Evolutionary conservation across 2,797 vertebrate genomes (phyloP), one percentile per base, ranked within the genome.

Genomic region (Neoniphon sammara): DNA sequence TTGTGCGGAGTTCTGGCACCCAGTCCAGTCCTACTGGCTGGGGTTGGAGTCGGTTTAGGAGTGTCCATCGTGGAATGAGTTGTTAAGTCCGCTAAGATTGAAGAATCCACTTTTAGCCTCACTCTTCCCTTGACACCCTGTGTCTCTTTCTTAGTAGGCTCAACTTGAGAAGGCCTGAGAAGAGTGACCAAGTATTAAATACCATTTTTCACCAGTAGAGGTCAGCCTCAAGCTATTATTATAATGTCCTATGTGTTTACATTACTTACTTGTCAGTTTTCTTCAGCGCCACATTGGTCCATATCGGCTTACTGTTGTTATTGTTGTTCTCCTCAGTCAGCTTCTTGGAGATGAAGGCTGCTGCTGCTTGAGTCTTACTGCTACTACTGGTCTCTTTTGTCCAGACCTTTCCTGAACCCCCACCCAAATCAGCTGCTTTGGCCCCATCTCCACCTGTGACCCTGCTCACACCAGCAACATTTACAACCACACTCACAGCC

Each of bases 331-430:
- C 92, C 76, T 92, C 91, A 0, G 63, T 0, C 69, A 94, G 80
- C 73, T 88, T 93, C 74, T 94, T 95, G 17, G 91, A 90, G 59
- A 98, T 94, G 20, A 93, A 74, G 2, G 86, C 85, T 0, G 81
- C 88, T 18, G 89, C 90, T 12, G 88, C 81, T 70, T 91, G 89
- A 0, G 63, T 30, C 42, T 80, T 88, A 1, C 55, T 62, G 2
- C 1, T 66, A 2, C 1, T 66, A 0, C 82, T 79, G 0, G 68
- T 68, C 10, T 44, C 62, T 63, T 77, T 86, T 2, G 9, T 9
- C 20, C 23, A 12, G 7, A 5, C 25, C 21, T 52, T 86, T 10
- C 44, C 66, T 1, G 54, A 18, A 27, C 46, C 54, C 54, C 44
- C 58, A 10, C 53, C 73, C 12, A 3, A 42, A 18, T 0, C 58